Evolutionary conservation across 1,140 invertebrate genomes (phyloP), one percentile per base, ranked within the genome.

Genomic region (Camponotus floridanus): DNA sequence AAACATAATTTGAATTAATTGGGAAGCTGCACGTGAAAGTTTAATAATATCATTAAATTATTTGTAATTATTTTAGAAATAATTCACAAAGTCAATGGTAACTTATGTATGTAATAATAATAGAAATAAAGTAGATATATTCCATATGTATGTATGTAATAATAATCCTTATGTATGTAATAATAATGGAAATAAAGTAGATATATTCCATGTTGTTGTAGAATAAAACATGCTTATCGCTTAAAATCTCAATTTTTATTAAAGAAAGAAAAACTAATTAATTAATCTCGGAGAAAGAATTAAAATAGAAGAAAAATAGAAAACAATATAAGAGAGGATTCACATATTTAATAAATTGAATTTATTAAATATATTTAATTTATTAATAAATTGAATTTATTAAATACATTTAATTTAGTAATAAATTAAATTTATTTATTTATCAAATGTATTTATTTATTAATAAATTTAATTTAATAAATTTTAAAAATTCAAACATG

Each of bases 1-100:
- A 55, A 55, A 51, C 8, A 39, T 55, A 55, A 21, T 68, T 55
- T n/a, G 39, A 68, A 80, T 15, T 70, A 55, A 55, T 51, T 65
- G 76, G 21, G 31, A 48, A 80, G 33, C 31, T 57, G 33, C 31
- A 4, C 21, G 21, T 13, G n/a, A 70, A 57, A 31, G 76, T 33
- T 8, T 15, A 55, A 39, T 57, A 80, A 39, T 39, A 4, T 4
- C 2, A 64, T 64, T 39, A 13, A 7, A 79, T 39, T 39, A 78
- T 42, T 31, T 15, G 18, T 9, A 1, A 7, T 13, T 45, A 21
- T 65, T 31, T 13, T 18, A 57, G 26, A 78, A 67, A 15, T 55
- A 55, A 42, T 70, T 57, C 3, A 42, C 18, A 36, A 48, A 76
- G 33, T 65, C 8, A 9, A 70, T 80, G 55, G 11, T 39, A 15